Base-by-base conservation (phyloP, 2,888 invertebrate species). In the Drosophila rellima region DNA sequence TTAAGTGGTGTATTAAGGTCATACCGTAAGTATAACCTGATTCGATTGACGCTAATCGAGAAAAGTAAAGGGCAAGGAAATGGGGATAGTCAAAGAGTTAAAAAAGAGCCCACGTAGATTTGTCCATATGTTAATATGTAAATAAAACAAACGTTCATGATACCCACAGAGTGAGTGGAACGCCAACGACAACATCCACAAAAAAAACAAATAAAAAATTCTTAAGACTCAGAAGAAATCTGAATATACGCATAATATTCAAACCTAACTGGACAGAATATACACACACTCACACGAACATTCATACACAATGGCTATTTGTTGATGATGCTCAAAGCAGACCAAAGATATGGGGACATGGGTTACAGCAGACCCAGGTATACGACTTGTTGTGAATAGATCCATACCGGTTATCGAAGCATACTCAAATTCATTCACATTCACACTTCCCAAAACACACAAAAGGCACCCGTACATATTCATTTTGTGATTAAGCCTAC, bases 231-330 rank as follows among this genome's bases (percentile, higher is more conserved):
- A 18, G 29, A 59, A 59, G 37, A 70, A 67, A 56, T 47, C 40
- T 45, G 54, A 64, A 64, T 50, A 55, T 23, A 54, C 31, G 52
- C 47, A 65, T 72, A 47, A 56, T 52, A 72, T 72, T 52, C 59
- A 60, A 71, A 65, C 33, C 55, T 60, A 73, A 71, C 66, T 73
- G 73, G 54, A 72, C 11, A 60, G 44, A 73, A 74, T 56, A 39
- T 15, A 17, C 39, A 52, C 56, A 63, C 29, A 64, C 51, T 70
- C 17, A 15, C 6, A 7, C 26, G 26, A 52, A 54, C 15, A 65
- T 42, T 63, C 17, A 31, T 63, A 35, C 44, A 60, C 23, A 23
- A 50, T 67, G 37, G 13, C 17, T 18, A 29, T 20, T 37, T 35
- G 59, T 40, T 39, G 15, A 39, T 45, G 57, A 48, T 39, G 29